phyloP scores from a whole-genome alignment of 2,113 vertebrate species.

The Leiothrix lutea region DNA sequence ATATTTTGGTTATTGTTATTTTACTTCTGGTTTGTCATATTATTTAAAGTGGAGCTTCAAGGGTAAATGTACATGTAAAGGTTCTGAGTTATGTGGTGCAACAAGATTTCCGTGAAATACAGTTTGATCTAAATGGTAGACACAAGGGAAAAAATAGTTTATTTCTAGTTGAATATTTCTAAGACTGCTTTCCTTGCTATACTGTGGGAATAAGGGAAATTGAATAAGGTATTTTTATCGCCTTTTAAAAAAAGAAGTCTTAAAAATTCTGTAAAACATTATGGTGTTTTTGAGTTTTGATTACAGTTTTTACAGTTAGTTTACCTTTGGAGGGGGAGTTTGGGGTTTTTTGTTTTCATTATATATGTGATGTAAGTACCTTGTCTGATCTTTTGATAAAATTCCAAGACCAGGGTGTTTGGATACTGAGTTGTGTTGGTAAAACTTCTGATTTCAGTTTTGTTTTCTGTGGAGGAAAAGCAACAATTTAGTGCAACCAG shows the following conservation, averaged over 20 bases:
- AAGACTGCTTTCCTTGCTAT: not conserved
- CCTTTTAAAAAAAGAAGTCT: not conserved
- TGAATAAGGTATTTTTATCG: not conserved
- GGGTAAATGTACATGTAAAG: not conserved
- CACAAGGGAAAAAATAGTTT: accelerated
- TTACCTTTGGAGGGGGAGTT: not conserved
- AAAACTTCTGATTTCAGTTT: not conserved
- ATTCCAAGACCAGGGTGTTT: not conserved
- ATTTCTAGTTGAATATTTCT: not conserved
- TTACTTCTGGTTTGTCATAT: not conserved
- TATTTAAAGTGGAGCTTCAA: not conserved
- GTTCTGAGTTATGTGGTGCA: not conserved
- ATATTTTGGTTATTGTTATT: not conserved
- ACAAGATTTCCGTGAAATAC: not conserved
- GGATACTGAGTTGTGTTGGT: not conserved
- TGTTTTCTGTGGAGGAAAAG: not conserved
- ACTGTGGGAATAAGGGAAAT: not conserved
- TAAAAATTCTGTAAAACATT: not conserved
- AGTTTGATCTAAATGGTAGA: not conserved
- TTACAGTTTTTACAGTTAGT: not conserved
- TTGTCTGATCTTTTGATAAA: not conserved
- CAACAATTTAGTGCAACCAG: not conserved
- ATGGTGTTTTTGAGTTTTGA: not conserved
- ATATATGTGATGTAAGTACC: not conserved
- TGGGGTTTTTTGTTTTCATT: not conserved